Conservation (phyloP, 2,888 invertebrate genomes). For the Diarsia brunnea region DNA sequence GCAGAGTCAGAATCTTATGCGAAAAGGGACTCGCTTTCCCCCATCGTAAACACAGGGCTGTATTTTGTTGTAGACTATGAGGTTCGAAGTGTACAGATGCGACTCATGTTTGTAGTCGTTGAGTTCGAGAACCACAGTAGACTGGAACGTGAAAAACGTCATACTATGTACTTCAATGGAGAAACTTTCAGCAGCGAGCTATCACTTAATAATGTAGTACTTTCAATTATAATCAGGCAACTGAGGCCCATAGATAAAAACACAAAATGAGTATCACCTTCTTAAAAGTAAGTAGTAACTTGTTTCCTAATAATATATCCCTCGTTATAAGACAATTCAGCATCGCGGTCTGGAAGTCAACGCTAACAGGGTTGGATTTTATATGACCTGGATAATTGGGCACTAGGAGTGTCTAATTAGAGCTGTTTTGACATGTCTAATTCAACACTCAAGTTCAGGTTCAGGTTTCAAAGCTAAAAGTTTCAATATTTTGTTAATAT, state of each 20-base stretch:
- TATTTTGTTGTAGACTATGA: constrained; percentile 81
- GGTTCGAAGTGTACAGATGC: constrained; percentile 36
- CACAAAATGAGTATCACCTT: background rate
- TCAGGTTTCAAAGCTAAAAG: too few relatives aligned
- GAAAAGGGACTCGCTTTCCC: constrained; percentile 85
- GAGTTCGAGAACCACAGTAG: background rate
- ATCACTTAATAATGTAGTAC: too few relatives aligned
- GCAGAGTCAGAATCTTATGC: constrained; percentile 75
- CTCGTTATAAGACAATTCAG: background rate
- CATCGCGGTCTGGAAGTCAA: background rate
- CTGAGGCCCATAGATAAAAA: too few relatives aligned
- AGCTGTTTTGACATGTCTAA: too few relatives aligned
- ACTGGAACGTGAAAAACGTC: background rate
- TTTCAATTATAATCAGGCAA: too few relatives aligned
- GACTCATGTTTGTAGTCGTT: background rate
- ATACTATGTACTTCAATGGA: background rate
- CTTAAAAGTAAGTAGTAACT: background rate
- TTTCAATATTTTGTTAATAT: too few relatives aligned
- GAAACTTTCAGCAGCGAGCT: background rate
- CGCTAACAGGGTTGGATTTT: too few relatives aligned
- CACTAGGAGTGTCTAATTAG: too few relatives aligned
- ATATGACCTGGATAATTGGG: too few relatives aligned
- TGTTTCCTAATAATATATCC: too few relatives aligned
- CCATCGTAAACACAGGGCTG: constrained; percentile 86
- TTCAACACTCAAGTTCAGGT: too few relatives aligned